A percentile compares a stretch with the other conserved stretches of the same genome.
Conservation (phyloP, 1,140 invertebrate genomes). For the Oscheius sp. region DNA sequence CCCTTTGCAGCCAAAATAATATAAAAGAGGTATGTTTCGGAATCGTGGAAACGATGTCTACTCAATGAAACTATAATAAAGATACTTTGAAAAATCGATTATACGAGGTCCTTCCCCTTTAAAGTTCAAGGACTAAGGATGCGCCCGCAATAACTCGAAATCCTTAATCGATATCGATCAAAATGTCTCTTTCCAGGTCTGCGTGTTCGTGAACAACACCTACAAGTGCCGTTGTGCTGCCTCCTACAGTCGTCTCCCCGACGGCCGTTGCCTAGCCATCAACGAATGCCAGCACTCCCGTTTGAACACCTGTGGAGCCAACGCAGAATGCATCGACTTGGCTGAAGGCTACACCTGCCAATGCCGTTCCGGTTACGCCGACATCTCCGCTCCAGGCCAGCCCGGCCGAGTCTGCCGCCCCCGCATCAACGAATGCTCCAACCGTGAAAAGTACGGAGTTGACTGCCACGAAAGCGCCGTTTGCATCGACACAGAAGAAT, state of each 20-base stretch:
- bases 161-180: too few relatives aligned
- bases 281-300: conserved; percentile 54
- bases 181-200: conserved; percentile 36
- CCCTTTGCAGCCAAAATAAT: too few relatives aligned
- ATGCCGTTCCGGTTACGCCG: conserved; percentile 55
- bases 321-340: conserved; percentile 58
- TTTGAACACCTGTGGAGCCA: conserved; percentile 50
- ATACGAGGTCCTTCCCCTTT: too few relatives aligned
- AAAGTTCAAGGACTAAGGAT: too few relatives aligned
- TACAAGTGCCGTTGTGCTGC: conserved; percentile 56
- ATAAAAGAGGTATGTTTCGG: too few relatives aligned
- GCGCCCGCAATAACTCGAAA: background rate
- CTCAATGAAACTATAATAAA: too few relatives aligned
- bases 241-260: conserved; percentile 55
- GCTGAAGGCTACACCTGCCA: conserved; percentile 54
- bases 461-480: conserved; percentile 58
- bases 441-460: conserved; percentile 43
- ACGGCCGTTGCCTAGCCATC: conserved; percentile 58
- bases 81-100: too few relatives aligned
- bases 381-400: conserved; percentile 48
- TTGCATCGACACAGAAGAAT: conserved; percentile 59
- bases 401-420: conserved; percentile 50
- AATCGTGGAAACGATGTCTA: too few relatives aligned
- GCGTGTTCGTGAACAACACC: conserved; percentile 54
- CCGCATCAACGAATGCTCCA: conserved; percentile 56